Conservation (phyloP, 2,797 vertebrate species). For the Chiroxiphia lanceolata region DNA sequence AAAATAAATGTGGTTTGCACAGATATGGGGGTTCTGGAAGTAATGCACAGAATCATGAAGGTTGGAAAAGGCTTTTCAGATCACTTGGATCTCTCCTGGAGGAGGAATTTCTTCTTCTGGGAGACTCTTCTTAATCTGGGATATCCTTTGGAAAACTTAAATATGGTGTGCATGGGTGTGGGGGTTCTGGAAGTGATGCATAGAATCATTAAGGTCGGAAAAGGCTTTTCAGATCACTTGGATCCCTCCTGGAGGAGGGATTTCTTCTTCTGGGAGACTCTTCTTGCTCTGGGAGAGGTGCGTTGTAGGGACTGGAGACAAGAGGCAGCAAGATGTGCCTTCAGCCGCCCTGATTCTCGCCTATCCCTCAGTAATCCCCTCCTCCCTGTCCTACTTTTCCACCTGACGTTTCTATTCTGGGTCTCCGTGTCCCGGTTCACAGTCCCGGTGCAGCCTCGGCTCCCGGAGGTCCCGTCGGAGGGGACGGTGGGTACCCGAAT, state of each 20-base stretch:
- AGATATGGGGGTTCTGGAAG: background rate
- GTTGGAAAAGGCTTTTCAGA: background rate
- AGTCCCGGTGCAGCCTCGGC: background rate
- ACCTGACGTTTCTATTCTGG: background rate
- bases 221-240: accelerated
- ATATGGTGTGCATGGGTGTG: accelerated
- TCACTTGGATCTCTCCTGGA: accelerated
- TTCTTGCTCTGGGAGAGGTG: background rate
- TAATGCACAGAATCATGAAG: background rate
- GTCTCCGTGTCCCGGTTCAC: background rate
- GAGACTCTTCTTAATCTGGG: background rate
- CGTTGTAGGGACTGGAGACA: background rate
- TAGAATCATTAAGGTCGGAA: too few species aligned
- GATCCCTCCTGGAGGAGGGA: background rate
- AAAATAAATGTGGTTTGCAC: accelerated
- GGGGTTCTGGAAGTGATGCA: background rate
- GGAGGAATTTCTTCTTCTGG: background rate
- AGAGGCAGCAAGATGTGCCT: background rate
- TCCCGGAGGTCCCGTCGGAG: background rate
- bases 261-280: background rate
- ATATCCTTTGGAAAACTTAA: background rate
- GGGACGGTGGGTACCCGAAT: background rate
- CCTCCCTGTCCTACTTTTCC: slow-evolving; percentile 29
- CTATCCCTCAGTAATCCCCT: background rate
- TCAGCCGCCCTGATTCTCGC: background rate